A percentile compares a stretch with the other conserved stretches of the same genome.
phyloP scores from a whole-genome alignment of 2,113 vertebrate genomes.

The Apteryx owenii region DNA sequence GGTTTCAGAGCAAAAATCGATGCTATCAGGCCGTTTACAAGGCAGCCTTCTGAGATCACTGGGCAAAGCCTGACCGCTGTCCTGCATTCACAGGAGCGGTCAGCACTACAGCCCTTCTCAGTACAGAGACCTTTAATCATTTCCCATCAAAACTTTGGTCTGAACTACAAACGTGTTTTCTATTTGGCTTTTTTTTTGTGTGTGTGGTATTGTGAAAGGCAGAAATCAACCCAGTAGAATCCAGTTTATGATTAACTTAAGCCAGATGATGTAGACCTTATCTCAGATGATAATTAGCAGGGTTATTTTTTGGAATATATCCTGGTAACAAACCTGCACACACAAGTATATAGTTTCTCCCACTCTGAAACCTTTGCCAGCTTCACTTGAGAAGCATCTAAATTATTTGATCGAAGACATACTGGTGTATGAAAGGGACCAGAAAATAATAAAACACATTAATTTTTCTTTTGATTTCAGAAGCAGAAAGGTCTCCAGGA shows the following conservation, averaged over 20 bases:
- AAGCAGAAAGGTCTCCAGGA: conserved; percentile 9
- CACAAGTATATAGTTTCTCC: conserved; percentile 2
- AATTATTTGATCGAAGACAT: conserved; percentile 20
- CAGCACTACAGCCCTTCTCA: neutral
- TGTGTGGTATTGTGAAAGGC: neutral
- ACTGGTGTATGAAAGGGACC: neutral
- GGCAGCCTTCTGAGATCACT: neutral
- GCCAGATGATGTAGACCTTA: conserved; percentile 18
- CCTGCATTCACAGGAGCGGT: neutral
- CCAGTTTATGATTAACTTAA: conserved; percentile 55
- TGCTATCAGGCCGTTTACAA: neutral
- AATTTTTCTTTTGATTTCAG: conserved; percentile 33
- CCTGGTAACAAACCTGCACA: neutral
- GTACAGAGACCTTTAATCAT: neutral
- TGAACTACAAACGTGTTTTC: neutral
- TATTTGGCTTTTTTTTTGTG: neutral
- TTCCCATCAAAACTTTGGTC: neutral
- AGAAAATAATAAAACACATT: neutral
- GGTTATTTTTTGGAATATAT: neutral
- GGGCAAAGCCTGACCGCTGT: neutral
- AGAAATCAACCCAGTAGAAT: neutral
- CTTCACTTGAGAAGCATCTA: conserved; percentile 3
- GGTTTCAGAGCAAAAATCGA: neutral
- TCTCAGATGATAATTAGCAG: conserved; percentile 25
- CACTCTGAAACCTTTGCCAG: neutral